Base-by-base conservation (phyloP, 1,140 invertebrate genomes). In the Trypoxylus dichotomus region DNA sequence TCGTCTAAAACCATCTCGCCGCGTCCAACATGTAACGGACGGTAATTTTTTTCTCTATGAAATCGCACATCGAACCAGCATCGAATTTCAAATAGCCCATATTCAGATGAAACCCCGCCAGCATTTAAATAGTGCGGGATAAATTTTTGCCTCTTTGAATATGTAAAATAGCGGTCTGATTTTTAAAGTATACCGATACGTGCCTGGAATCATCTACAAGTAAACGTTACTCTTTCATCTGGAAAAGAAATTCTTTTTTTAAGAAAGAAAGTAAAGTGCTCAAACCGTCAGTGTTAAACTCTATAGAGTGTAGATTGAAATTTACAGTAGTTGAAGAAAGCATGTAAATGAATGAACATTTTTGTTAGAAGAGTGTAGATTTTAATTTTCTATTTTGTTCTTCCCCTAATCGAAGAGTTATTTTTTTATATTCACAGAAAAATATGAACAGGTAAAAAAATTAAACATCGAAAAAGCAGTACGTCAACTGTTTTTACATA, bases 91-190 rank as follows among this genome's bases (percentile, higher is more conserved):
- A 83, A 60, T 58, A 80, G 82, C 75, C 73, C 77, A 79, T 82
- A 82, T 83, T 83, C 81, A 83, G 82, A 82, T 77, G 79, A 78
- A 77, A 72, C 79, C 81, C 81, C 78, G 29, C 75, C 24, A 77
- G 78, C 79, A 80, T 82, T 82, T 83, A 83, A 83, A 82, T 80
- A 79, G 79, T 79, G 79, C 76, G 79, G 79, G 82, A 83, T 78
- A 79, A 81, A 81, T 81, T 83, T 81, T 81, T 78, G 78, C 79
- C 79, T 80, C 80, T 75, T 80, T 76, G 77, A 75, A 80, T 83
- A 83, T 83, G 82, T 83, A 83, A 83, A 83, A 81, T 81, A 82
- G 80, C 58, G 82, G 81, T 80, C 79, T 82, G 81, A 81, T 82
- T 83, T 83, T 82, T 79, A 81, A 77, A 47, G 58, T 76, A 29